phyloP scores from a whole-genome alignment of 2,113 vertebrate species.

The Cygnus atratus region DNA sequence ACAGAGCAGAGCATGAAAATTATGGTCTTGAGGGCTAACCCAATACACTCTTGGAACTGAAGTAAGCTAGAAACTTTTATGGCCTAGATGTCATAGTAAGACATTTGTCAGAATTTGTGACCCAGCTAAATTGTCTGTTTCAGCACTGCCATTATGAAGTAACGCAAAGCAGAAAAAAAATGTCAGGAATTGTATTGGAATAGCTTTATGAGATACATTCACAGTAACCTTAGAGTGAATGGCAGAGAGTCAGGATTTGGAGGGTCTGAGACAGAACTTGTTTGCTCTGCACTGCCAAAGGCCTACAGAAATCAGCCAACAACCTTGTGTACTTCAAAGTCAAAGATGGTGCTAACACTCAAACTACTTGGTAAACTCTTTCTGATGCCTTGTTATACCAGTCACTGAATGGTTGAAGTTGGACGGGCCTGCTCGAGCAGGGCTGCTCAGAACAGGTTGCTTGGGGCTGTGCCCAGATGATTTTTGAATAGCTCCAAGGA shows the following conservation, averaged over 20 bases:
- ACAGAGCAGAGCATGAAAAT: neutral
- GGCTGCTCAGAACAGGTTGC: neutral
- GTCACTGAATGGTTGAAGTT: neutral
- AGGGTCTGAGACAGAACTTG: neutral
- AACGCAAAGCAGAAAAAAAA: neutral
- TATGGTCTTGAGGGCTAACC: neutral
- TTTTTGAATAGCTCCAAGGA: neutral
- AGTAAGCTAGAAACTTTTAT: neutral
- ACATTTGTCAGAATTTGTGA: conserved; percentile 1
- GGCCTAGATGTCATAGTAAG: neutral
- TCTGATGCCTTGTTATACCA: neutral
- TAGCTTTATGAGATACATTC: neutral
- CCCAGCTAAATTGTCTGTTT: neutral
- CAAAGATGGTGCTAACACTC: neutral
- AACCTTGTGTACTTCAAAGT: neutral
- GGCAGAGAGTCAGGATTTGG: neutral
- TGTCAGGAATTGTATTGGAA: neutral
- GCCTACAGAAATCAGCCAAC: neutral
- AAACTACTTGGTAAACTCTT: neutral
- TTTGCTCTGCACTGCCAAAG: neutral
- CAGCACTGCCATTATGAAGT: neutral
- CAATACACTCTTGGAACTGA: neutral
- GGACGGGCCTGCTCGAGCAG: neutral
- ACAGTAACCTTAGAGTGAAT: neutral
- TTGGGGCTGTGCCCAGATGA: neutral